Conservation (phyloP, 2,797 vertebrate genomes). For the Taeniopygia guttata region DNA sequence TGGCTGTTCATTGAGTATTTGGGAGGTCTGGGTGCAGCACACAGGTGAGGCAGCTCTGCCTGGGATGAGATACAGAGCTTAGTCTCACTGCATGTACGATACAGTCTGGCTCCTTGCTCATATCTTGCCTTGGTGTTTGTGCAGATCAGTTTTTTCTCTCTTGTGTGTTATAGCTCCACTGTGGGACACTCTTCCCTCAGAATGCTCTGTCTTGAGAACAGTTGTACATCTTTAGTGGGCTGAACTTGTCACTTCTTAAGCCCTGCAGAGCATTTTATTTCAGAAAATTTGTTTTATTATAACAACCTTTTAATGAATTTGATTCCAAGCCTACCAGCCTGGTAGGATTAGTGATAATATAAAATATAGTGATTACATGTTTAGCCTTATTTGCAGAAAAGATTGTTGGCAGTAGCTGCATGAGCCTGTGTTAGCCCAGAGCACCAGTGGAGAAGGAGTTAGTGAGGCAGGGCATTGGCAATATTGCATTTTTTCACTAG, state of each 20-base stretch:
- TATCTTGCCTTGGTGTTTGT: accelerated
- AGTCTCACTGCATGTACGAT: accelerated
- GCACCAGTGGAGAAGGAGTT: neutral
- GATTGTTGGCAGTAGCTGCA: neutral
- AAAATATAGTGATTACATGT: neutral
- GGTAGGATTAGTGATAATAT: neutral
- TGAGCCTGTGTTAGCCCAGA: neutral
- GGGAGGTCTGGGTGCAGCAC: neutral
- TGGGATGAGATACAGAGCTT: neutral
- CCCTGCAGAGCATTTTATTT: neutral
- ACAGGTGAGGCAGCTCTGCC: accelerated
- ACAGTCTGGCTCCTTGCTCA: accelerated
- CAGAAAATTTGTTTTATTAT: neutral
- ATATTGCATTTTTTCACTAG: neutral
- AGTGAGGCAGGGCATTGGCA: neutral
- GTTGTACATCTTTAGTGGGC: neutral
- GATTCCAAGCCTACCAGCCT: neutral
- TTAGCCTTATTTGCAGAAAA: neutral
- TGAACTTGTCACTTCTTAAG: neutral
- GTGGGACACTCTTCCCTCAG: no score
- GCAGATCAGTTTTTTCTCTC: accelerated
- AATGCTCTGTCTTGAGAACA: neutral
- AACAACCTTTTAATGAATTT: neutral
- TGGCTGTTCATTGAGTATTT: accelerated
- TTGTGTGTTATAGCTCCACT: accelerated